These are phyloP conservation scores for Aphidius gifuensis DNA, from an alignment of 1,140 invertebrate species.

Conservation along the genomic window DNA sequence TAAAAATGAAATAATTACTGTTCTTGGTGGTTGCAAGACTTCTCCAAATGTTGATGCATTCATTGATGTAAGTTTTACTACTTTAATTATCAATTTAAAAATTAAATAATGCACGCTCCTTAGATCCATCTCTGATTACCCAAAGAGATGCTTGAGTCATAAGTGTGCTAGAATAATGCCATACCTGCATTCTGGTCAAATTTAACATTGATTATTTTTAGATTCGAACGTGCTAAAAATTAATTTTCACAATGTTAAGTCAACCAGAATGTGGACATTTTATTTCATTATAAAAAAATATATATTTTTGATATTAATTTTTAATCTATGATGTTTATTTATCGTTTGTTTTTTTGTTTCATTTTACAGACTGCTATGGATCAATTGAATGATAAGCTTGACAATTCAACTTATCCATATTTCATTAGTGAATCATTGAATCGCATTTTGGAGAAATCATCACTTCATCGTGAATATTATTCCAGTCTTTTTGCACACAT, in stretches of 20 bases:
- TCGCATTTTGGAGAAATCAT: conserved; percentile 32
- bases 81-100: too few relatives aligned
- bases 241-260: conserved; percentile 18
- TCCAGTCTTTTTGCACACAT: conserved; percentile 31
- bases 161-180: conserved; percentile 49
- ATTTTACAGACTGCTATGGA: conserved; percentile 23
- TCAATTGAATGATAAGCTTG: conserved; percentile 26
- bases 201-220: conserved; percentile 17
- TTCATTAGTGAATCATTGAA: conserved; percentile 37
- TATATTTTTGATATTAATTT: neutral
- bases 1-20: conserved; percentile 26
- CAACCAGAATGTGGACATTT: conserved; percentile 33
- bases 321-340: neutral
- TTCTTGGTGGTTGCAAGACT: conserved; percentile 39
- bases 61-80: conserved; percentile 20
- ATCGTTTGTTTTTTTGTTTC: conserved; percentile 6
- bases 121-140: conserved; percentile 39
- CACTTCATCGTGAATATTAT: conserved; percentile 23
- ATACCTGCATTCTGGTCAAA: conserved; percentile 39
- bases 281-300: neutral
- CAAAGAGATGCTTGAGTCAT: conserved; percentile 52
- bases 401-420: conserved; percentile 23
- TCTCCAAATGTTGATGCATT: conserved; percentile 29
- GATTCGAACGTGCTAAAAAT: conserved; percentile 26
- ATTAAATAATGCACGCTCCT: conserved; percentile 42